Evolutionary conservation across 2,888 invertebrate genomes (phyloP), one percentile per base, ranked within the genome.

Genomic region (Pterobdella sp.): DNA sequence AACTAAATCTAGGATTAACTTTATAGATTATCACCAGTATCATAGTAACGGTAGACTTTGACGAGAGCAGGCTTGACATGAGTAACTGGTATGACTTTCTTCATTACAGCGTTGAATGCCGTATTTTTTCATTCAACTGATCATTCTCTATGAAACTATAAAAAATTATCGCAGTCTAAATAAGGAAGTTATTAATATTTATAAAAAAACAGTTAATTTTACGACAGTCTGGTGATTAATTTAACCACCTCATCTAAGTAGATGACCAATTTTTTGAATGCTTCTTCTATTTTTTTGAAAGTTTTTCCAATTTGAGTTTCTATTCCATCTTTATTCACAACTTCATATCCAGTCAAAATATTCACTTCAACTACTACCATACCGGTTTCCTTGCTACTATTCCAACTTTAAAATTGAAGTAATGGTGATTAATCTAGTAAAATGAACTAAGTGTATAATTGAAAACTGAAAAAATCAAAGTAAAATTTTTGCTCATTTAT

Each of bases 181-280:
- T n/a, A n/a, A n/a, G n/a, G n/a, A n/a, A n/a, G n/a, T n/a, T n/a
- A n/a, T n/a, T n/a, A n/a, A n/a, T n/a, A n/a, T n/a, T n/a, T n/a
- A n/a, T n/a, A n/a, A n/a, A n/a, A n/a, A n/a, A n/a, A n/a, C n/a
- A n/a, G n/a, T n/a, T n/a, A n/a, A n/a, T n/a, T n/a, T n/a, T n/a
- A n/a, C n/a, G n/a, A n/a, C n/a, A n/a, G n/a, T n/a, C n/a, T n/a
- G n/a, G n/a, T n/a, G n/a, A n/a, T n/a, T n/a, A n/a, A n/a, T n/a
- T n/a, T n/a, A n/a, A n/a, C n/a, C n/a, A 71, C 71, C 60, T 71
- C 71, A 36, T 71, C 71, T n/a, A 71, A 63, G 36, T 71, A 71
- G 34, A 71, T 71, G 34, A 56, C 56, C 32, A 71, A 32, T 10
- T 60, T 32, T 22, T 63, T 31, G 34, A 22, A n/a, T 34, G 18